Percentiles rank a stretch among this genome's conserved stretches.
These are phyloP conservation scores for Caenorhabditis tropicalis DNA, from an alignment of 1,140 invertebrate species.

Conservation along the genomic window DNA sequence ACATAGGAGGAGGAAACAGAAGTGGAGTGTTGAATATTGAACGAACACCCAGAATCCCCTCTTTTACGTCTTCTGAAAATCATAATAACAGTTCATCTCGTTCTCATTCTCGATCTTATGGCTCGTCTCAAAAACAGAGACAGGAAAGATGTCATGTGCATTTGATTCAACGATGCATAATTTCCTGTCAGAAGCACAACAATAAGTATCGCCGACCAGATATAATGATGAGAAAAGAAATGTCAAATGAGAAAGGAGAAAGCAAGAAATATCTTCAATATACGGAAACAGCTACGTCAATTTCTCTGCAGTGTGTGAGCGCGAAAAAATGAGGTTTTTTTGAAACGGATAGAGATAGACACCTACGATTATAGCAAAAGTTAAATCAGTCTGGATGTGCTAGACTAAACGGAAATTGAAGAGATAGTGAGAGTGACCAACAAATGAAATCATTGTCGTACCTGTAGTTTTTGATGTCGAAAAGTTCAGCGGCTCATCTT, in stretches of 20 bases:
- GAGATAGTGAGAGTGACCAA: not conserved
- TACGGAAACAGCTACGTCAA: conserved; percentile 6
- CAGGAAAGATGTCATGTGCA: conserved; percentile 41
- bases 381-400: not conserved
- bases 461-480: conserved; percentile 41
- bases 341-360: not conserved
- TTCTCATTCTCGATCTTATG: not conserved
- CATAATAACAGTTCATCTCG: not conserved
- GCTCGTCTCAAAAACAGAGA: conserved; percentile 25
- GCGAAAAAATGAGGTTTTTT: not conserved
- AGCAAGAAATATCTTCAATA: conserved; percentile 4
- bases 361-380: not conserved
- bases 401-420: conserved; percentile 22
- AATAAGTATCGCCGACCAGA: conserved; percentile 25
- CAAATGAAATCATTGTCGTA: not conserved
- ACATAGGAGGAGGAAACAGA: conserved; percentile 13
- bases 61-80: conserved; percentile 28
- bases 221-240: conserved; percentile 23
- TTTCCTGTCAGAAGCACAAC: conserved; percentile 41
- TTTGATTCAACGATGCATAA: conserved; percentile 44
- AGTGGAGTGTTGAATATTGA: conserved; percentile 20
- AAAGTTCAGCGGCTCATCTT: conserved; percentile 53
- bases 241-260: conserved; percentile 24
- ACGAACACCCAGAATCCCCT: conserved; percentile 18
- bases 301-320: not conserved